A percentile compares a stretch with the other conserved stretches of the same genome.
Evolutionary conservation across 2,797 vertebrate species (phyloP).

Genomic region (Allobates femoralis): DNA sequence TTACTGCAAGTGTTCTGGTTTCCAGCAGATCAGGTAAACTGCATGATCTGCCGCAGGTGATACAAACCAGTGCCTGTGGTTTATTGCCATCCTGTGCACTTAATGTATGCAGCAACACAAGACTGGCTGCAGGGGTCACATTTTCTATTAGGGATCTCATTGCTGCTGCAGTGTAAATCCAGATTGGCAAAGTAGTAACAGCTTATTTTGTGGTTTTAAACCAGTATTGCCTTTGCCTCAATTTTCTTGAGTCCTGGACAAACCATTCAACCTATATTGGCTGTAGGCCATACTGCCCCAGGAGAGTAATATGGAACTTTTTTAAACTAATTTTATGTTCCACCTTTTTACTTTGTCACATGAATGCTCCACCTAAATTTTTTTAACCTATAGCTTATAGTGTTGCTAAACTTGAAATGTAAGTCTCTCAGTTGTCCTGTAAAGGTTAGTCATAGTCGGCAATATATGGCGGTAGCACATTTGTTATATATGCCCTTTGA

Average conservation of each 20-base stretch:
- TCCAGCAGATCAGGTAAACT: no score
- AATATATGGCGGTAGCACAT: not conserved
- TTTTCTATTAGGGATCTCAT: no score
- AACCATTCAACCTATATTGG: not conserved
- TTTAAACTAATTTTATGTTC: not conserved
- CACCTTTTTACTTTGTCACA: not conserved
- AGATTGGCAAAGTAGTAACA: no score
- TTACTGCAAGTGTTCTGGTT: no score
- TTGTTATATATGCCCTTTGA: not conserved
- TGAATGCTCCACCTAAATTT: constrained; percentile 5
- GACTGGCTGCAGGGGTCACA: no score
- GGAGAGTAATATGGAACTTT: not conserved
- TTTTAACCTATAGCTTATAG: not conserved
- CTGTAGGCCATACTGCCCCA: constrained; percentile 16
- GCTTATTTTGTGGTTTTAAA: no score
- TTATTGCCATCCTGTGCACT: not conserved
- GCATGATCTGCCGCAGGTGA: no score
- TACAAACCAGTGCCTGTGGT: not conserved
- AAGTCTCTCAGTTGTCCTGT: not conserved
- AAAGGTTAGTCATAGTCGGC: not conserved
- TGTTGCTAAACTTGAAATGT: constrained; percentile 23
- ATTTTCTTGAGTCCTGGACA: no score
- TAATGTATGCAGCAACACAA: not conserved
- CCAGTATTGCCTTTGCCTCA: no score
- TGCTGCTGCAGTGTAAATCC: no score